Evolutionary conservation across 2,888 invertebrate species (phyloP).

Genomic region (Microdon myrmicae): DNA sequence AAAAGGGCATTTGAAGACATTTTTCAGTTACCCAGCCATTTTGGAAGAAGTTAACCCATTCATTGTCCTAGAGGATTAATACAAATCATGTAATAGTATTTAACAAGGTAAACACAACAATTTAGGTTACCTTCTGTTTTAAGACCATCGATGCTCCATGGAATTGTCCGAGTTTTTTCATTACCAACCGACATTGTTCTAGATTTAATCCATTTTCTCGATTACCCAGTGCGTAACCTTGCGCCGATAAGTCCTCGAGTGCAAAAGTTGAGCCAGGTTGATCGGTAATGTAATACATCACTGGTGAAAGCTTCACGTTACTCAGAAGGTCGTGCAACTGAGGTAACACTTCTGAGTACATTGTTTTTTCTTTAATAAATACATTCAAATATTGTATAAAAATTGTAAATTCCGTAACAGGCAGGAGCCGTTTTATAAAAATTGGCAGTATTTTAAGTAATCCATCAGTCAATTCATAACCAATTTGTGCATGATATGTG

Average conservation of each 20-base stretch:
- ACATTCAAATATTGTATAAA: slow-evolving; percentile 64
- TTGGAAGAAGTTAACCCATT: too few relatives aligned
- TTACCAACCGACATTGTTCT: slow-evolving; percentile 67
- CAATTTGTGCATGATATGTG: too few relatives aligned
- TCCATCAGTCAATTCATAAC: slow-evolving; percentile 25
- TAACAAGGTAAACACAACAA: too few relatives aligned
- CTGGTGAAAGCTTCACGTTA: slow-evolving; percentile 47
- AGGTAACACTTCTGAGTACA: slow-evolving; percentile 63
- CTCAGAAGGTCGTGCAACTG: slow-evolving; percentile 63
- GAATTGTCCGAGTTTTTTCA: slow-evolving; percentile 69
- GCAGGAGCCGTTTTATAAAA: slow-evolving; percentile 57
- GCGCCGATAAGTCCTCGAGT: slow-evolving; percentile 64
- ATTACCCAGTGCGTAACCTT: slow-evolving; percentile 68
- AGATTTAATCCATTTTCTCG: slow-evolving; percentile 69
- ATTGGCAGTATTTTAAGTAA: slow-evolving; percentile 50
- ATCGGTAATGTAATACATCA: slow-evolving; percentile 57
- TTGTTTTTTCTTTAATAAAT: slow-evolving; percentile 65
- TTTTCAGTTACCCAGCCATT: too few relatives aligned
- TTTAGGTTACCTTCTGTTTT: slow-evolving; percentile 68
- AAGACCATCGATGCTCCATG: slow-evolving; percentile 70
- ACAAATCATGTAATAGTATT: too few relatives aligned
- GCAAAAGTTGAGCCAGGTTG: slow-evolving; percentile 57
- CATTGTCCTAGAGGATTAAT: too few relatives aligned
- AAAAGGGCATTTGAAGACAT: too few relatives aligned
- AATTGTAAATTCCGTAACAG: slow-evolving; percentile 49